Evolutionary conservation across 2,113 vertebrate species (phyloP).

Genomic region (Oplegnathus fasciatus): DNA sequence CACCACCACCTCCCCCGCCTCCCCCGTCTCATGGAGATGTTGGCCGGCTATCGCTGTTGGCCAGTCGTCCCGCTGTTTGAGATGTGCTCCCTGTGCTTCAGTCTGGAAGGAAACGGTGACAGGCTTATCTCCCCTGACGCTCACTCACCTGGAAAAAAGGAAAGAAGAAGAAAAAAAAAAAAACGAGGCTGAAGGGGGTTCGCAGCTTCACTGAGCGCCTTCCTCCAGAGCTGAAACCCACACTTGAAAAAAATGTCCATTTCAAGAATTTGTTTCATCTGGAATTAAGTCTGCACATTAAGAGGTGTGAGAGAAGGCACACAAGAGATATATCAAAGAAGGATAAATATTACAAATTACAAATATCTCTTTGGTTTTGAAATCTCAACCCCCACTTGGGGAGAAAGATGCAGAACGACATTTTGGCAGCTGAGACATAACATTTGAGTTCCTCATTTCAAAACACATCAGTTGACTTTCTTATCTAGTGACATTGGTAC

Average conservation of each 20-base stretch:
- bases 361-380: not conserved
- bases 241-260: slow-evolving; percentile 13
- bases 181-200: slow-evolving; percentile 36
- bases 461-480: not conserved
- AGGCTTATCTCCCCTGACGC: slow-evolving; percentile 73
- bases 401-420: not conserved
- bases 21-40: slow-evolving; percentile 59
- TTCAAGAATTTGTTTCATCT: slow-evolving; percentile 34
- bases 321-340: not conserved
- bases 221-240: slow-evolving; percentile 53
- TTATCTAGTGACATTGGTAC: not conserved
- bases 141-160: slow-evolving; percentile 76
- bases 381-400: not conserved
- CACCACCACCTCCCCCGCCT: not conserved
- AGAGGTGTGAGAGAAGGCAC: slow-evolving; percentile 17
- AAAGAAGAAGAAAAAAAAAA: not conserved
- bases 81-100: slow-evolving; percentile 70
- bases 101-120: slow-evolving; percentile 72
- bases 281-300: slow-evolving; percentile 20
- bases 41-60: slow-evolving; percentile 75
- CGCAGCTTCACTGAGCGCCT: slow-evolving; percentile 43
- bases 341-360: slow-evolving; percentile 28
- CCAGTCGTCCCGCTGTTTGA: slow-evolving; percentile 71
- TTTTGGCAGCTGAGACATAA: not conserved
- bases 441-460: not conserved